Base-by-base conservation (phyloP, 2,888 invertebrate species). In the Pristionchus japonicus region DNA sequence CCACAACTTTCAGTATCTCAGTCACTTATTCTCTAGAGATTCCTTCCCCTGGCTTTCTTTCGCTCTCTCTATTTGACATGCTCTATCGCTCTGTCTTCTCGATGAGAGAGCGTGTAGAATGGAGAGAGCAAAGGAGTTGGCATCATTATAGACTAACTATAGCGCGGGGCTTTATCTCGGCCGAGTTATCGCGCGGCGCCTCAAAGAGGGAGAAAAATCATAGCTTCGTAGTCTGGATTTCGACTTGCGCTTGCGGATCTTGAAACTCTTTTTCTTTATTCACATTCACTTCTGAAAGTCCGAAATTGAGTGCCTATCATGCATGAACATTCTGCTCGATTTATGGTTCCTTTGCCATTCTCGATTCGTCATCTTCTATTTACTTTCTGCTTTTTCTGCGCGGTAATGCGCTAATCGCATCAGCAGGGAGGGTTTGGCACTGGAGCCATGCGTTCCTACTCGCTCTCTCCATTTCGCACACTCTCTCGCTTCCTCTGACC, bases 1-100 rank as follows among this genome's bases (percentile, higher is more conserved):
- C 70, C 70, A 70, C 70, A 70, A 70, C 70, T 70, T 70, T 70
- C 70, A 70, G 70, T 70, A 70, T 70, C 70, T 70, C 70, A 70
- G 70, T 57, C 57, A n/a, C 37, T 70, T 23, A 64, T n/a, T 64
- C 61, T 27, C 61, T 64, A 64, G 61, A 64, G 61, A 64, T 23
- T 64, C 27, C 27, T n/a, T 64, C 27, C 27, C 61, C 27, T 64
- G 52, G 15, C 17, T 52, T 15, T 9, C 43, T 11, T 11, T 9
- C 11, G 43, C 43, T 6, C 52, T 20, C 20, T 20, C 6, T 23
- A 52, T 52, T 52, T 20, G 20, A 6, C 52, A 52, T 23, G 20
- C 52, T 17, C 52, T 52, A 1, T 52, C 20, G 17, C 20, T 1
- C 52, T 3, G 6, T 52, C 9, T 3, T 20, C 2, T 23, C 20